Evolutionary conservation across 1,140 invertebrate genomes (phyloP).

Genomic region (Drosophila novamexicana): DNA sequence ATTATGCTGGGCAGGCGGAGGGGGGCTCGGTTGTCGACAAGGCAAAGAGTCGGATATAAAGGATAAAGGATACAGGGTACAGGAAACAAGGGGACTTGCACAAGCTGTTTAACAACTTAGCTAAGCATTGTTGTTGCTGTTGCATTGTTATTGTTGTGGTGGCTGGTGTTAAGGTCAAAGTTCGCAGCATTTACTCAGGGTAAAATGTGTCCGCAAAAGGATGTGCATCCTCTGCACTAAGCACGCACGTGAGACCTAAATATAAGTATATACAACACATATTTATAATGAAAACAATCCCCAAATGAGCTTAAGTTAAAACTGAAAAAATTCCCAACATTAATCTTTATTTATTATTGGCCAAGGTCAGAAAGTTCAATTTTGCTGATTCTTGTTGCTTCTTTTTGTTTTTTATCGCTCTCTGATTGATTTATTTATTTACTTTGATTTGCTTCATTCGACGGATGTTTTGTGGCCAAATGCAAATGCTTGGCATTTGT

Average conservation of each 20-base stretch:
- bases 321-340: not conserved
- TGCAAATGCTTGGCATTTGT: too few relatives aligned
- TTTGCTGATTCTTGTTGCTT: not conserved
- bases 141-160: slow-evolving; percentile 14
- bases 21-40: not conserved
- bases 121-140: slow-evolving; percentile 13
- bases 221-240: slow-evolving; percentile 12
- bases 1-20: too few relatives aligned
- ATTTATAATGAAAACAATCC: slow-evolving; percentile 30
- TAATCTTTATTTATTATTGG: not conserved
- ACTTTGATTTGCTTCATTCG: too few relatives aligned
- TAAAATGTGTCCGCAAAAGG: slow-evolving; percentile 10
- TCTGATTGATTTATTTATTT: too few relatives aligned
- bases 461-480: too few relatives aligned
- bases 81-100: slow-evolving; percentile 24
- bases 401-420: not conserved
- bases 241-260: slow-evolving; percentile 41
- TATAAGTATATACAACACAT: slow-evolving; percentile 55
- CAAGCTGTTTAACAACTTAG: slow-evolving; percentile 68
- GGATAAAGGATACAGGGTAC: not conserved
- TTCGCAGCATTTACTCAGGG: slow-evolving; percentile 49
- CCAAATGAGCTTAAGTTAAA: too few relatives aligned
- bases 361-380: not conserved
- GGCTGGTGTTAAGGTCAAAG: slow-evolving; percentile 57
- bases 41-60: slow-evolving; percentile 5